Conservation (phyloP, 2,113 vertebrate genomes). For the Mustela lutreola region DNA sequence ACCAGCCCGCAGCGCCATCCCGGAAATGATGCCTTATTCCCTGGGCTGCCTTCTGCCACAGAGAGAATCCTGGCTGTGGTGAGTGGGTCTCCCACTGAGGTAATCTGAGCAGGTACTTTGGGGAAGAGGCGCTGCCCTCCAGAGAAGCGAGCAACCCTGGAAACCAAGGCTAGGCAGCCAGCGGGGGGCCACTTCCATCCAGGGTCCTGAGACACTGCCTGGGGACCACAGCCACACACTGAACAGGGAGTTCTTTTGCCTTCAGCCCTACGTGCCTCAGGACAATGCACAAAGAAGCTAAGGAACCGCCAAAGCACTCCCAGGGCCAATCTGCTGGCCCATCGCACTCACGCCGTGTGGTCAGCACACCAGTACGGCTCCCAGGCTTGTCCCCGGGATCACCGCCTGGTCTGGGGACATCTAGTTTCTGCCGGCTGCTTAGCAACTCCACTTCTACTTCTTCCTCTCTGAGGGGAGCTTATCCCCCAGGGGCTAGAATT, state of each 20-base stretch:
- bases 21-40: background rate
- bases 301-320: slow-evolving; percentile 9
- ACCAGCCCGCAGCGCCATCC: background rate
- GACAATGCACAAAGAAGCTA: slow-evolving; percentile 56
- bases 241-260: slow-evolving; percentile 63
- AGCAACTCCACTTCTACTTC: slow-evolving; percentile 88
- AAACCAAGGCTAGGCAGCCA: slow-evolving; percentile 21
- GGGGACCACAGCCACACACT: slow-evolving; percentile 37
- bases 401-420: background rate
- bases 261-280: slow-evolving; percentile 45
- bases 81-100: slow-evolving; percentile 61
- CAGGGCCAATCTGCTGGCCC: background rate
- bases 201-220: slow-evolving; percentile 41
- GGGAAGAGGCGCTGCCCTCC: slow-evolving; percentile 80
- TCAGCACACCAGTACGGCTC: background rate
- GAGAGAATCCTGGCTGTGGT: slow-evolving; percentile 11
- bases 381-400: slow-evolving; percentile 4
- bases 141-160: slow-evolving; percentile 18
- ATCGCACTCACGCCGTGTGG: background rate
- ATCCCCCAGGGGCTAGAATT: slow-evolving; percentile 63
- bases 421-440: slow-evolving; percentile 67
- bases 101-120: slow-evolving; percentile 83
- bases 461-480: slow-evolving; percentile 91
- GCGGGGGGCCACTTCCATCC: slow-evolving; percentile 33
- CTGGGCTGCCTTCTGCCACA: background rate